phyloP scores from a whole-genome alignment of 2,113 vertebrate species.

The Rhinogobius similis region DNA sequence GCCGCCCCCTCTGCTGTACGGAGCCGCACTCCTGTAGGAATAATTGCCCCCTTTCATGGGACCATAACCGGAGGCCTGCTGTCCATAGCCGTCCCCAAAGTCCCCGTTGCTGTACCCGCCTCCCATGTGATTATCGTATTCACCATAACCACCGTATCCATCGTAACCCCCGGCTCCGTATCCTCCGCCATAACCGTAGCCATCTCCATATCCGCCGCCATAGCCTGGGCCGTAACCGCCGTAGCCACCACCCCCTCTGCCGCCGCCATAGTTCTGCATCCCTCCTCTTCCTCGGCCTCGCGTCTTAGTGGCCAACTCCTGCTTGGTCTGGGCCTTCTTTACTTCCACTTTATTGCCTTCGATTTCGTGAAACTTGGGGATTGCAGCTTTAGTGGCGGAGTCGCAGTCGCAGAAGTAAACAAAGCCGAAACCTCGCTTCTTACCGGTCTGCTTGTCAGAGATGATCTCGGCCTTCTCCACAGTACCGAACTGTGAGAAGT shows the following conservation, averaged over 20 bases:
- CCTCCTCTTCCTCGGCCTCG: slow-evolving; percentile 85
- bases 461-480: slow-evolving; percentile 97
- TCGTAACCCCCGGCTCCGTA: slow-evolving; percentile 77
- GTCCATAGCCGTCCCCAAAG: slow-evolving; percentile 85
- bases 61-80: slow-evolving; percentile 91
- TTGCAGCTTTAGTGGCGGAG: slow-evolving; percentile 92
- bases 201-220: slow-evolving; percentile 73
- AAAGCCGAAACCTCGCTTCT: slow-evolving; percentile 95
- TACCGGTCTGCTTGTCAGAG: slow-evolving; percentile 92
- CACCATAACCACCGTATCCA: slow-evolving; percentile 87
- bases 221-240: slow-evolving; percentile 85
- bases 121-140: slow-evolving; percentile 76
- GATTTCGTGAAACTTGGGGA: slow-evolving; percentile 90
- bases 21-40: slow-evolving; percentile 84
- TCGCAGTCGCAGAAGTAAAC: slow-evolving; percentile 94
- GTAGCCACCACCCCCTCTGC: slow-evolving; percentile 84
- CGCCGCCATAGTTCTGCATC: slow-evolving; percentile 81
- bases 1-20: slow-evolving; percentile 80
- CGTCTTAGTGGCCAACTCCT: slow-evolving; percentile 80
- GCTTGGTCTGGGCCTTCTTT: slow-evolving; percentile 91
- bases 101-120: slow-evolving; percentile 85
- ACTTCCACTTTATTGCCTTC: slow-evolving; percentile 92
- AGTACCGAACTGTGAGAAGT: slow-evolving; percentile 91
- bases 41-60: slow-evolving; percentile 90
- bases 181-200: slow-evolving; percentile 81